Percentiles rank a stretch among this genome's conserved stretches.
Evolutionary conservation across 2,797 vertebrate species (phyloP).

Genomic region (Molothrus aeneus): DNA sequence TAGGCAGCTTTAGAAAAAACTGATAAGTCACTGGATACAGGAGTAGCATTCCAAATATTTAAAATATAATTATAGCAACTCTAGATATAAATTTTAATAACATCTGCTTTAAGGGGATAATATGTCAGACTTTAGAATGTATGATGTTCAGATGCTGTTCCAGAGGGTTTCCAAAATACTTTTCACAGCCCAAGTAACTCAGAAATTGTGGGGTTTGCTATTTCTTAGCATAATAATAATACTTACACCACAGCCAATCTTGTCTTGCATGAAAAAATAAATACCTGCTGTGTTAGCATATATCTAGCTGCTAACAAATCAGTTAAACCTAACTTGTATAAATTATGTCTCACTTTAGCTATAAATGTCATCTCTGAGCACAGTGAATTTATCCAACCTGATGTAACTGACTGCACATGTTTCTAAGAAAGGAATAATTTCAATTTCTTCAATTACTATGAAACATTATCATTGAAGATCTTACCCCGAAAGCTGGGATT

Average conservation of each 20-base stretch:
- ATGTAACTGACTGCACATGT: neutral
- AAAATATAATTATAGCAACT: neutral
- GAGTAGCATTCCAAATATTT: constrained; percentile 19
- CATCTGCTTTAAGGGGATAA: neutral
- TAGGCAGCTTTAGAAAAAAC: constrained; percentile 8
- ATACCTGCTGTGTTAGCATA: neutral
- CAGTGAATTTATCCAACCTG: constrained; percentile 18
- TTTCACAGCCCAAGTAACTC: neutral
- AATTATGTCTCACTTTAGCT: constrained; percentile 2
- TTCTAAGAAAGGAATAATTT: constrained; percentile 33
- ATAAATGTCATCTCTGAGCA: neutral
- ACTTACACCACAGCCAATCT: neutral
- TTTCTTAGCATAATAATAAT: neutral
- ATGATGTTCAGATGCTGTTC: neutral
- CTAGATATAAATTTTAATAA: constrained; percentile 39
- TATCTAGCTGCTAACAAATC: constrained; percentile 21
- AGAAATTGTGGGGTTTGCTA: neutral
- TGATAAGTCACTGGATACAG: constrained; percentile 17
- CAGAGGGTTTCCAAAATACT: neutral
- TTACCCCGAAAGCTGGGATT: neutral
- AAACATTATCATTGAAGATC: constrained; percentile 12
- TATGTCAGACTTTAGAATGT: neutral
- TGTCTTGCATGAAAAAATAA: neutral
- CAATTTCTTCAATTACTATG: constrained; percentile 18
- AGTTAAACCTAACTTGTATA: neutral